phyloP scores from a whole-genome alignment of 2,797 vertebrate genomes.

The Muscicapa striata region DNA sequence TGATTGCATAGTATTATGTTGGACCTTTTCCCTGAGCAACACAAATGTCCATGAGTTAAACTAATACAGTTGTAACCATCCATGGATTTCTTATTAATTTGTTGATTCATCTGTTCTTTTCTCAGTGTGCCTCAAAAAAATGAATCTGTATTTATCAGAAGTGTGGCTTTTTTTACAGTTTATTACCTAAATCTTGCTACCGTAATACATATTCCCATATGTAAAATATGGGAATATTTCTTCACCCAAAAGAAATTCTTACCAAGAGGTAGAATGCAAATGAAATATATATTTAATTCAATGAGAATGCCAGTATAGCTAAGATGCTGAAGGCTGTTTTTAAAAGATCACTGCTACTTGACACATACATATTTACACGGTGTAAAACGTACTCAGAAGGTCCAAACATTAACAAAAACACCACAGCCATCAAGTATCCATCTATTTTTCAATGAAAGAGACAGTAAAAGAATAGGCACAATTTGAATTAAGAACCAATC shows the following conservation, averaged over 20 bases:
- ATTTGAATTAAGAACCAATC: not conserved
- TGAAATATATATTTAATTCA: not conserved
- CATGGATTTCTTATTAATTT: not conserved
- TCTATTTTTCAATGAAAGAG: not conserved
- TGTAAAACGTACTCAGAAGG: not conserved
- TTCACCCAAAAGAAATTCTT: not conserved
- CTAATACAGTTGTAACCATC: not conserved
- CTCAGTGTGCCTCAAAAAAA: not conserved
- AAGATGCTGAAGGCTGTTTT: not conserved
- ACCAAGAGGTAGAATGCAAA: not conserved
- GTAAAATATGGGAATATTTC: too few relatives aligned
- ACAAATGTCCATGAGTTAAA: not conserved
- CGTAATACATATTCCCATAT: not conserved
- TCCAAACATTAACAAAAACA: not conserved
- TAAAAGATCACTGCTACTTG: not conserved
- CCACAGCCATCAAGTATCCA: not conserved
- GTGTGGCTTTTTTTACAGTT: not conserved
- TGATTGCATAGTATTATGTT: accelerated
- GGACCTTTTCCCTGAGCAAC: not conserved
- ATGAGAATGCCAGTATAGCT: not conserved
- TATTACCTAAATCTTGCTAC: not conserved
- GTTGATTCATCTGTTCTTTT: not conserved
- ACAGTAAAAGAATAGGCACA: not conserved
- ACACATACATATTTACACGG: not conserved
- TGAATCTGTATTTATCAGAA: not conserved